Evolutionary conservation across 1,140 invertebrate genomes (phyloP).

Genomic region (Anadara kagoshimensis): DNA sequence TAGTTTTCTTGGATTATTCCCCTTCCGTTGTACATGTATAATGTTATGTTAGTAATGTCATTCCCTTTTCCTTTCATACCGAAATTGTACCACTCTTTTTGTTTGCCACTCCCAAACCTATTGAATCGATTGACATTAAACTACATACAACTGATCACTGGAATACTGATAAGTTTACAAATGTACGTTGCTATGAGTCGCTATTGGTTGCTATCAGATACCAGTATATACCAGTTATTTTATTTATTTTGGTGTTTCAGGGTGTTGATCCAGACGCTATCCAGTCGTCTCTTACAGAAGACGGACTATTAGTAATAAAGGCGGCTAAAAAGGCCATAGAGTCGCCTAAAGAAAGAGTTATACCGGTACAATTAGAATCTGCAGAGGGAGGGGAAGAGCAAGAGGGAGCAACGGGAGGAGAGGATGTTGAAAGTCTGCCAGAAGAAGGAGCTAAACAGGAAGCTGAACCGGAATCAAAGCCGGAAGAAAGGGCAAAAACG

Average conservation of each 20-base stretch:
- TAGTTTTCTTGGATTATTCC: too few species aligned
- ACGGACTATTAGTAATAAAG: constrained; percentile 83
- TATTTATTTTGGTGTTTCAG: too few species aligned
- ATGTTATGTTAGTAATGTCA: too few species aligned
- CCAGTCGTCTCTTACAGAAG: constrained; percentile 82
- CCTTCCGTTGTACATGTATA: too few species aligned
- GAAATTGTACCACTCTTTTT: too few species aligned
- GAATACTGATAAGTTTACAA: background rate
- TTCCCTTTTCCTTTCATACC: too few species aligned
- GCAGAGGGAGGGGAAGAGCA: background rate
- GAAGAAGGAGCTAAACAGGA: too few species aligned
- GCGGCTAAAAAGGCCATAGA: constrained; percentile 75
- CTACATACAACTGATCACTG: background rate
- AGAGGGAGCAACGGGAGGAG: background rate
- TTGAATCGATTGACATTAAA: too few species aligned
- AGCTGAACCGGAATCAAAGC: too few species aligned
- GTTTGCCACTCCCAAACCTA: too few species aligned
- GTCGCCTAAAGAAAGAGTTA: background rate
- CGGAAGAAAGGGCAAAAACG: too few species aligned
- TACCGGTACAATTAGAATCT: background rate
- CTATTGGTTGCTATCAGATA: background rate
- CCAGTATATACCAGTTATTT: too few species aligned
- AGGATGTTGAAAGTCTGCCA: background rate
- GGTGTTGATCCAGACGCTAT: constrained; percentile 79
- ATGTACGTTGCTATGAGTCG: background rate